Evolutionary conservation across 2,888 invertebrate genomes (phyloP).

Genomic region (Sipha maydis): DNA sequence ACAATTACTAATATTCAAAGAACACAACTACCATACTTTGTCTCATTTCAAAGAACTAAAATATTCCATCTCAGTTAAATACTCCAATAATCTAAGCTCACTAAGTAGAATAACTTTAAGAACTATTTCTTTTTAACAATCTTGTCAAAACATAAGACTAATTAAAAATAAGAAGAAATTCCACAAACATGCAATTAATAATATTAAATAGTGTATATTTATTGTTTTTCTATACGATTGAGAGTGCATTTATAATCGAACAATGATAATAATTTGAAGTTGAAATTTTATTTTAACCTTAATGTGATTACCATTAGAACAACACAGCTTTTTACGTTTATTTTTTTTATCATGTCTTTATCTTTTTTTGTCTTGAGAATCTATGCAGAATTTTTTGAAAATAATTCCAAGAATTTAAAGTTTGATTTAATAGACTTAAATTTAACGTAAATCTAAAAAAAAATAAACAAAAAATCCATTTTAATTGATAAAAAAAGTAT

Average conservation of each 20-base stretch:
- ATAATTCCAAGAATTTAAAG: neutral
- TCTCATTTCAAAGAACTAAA: neutral
- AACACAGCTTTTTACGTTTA: neutral
- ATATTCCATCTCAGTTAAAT: constrained; percentile 2
- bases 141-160: neutral
- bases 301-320: constrained; percentile 1
- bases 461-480: neutral
- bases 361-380: neutral
- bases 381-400: neutral
- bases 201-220: constrained; percentile 19
- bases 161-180: constrained; percentile 5
- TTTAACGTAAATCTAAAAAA: neutral
- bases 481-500: neutral
- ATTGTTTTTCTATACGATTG: neutral
- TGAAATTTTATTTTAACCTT: constrained; percentile 28
- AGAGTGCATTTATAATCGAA: neutral
- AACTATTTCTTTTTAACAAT: constrained; percentile 23
- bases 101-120: neutral
- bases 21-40: neutral
- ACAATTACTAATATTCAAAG: constrained; percentile 1
- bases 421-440: neutral
- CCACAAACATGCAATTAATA: neutral
- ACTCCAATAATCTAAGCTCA: neutral
- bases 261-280: constrained; percentile 22
- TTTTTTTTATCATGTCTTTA: constrained; percentile 29